Evolutionary conservation across 1,140 invertebrate species (phyloP), one percentile per base, ranked within the genome.

Genomic region (Drosophila saltans): DNA sequence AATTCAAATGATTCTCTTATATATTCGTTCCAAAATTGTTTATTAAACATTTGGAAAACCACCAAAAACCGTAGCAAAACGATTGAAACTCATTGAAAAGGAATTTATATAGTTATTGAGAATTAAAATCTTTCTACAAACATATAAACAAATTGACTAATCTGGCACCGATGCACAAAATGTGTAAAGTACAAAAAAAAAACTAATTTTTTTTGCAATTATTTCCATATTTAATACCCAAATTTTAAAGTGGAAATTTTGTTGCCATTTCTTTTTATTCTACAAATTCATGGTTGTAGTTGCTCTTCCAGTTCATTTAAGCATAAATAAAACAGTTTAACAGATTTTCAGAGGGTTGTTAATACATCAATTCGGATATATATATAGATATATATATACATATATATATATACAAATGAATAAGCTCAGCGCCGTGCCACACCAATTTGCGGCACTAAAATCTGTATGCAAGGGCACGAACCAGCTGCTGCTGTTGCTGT

Each of bases 381-480:
- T 41, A 41, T 41, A 48, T 21, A 48, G 8, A 24, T 52, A 26
- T 9, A 24, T 21, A 3, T 52, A 26, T 52, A 10, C 10, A 26
- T 26, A 52, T 52, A 10, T 26, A 2, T 3, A 52, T 2, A 48
- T 48, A 48, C 26, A 52, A 26, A 10, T 52, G 24, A 52, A 52
- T 52, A 26, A 52, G 45, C 57, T 59, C 33, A 40, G 57, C 57
- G 57, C 57, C 57, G 16, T 58, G 30, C 30, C 57, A 59, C 58
- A 75, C 16, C 45, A 74, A 63, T 74, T 74, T 74, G 66, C 24
- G 10, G 33, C 41, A 59, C 61, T 30, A 52, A 48, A 48, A 59
- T 36, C 11, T 41, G 7, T 66, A 73, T 70, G 66, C 75, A 16
- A 30, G 10, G 66, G 67, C 75, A 75, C 66, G 66, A 57, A 21